These are phyloP conservation scores for Melanogrammus aeglefinus DNA, from an alignment of 2,797 vertebrate species.

Conservation along the genomic window DNA sequence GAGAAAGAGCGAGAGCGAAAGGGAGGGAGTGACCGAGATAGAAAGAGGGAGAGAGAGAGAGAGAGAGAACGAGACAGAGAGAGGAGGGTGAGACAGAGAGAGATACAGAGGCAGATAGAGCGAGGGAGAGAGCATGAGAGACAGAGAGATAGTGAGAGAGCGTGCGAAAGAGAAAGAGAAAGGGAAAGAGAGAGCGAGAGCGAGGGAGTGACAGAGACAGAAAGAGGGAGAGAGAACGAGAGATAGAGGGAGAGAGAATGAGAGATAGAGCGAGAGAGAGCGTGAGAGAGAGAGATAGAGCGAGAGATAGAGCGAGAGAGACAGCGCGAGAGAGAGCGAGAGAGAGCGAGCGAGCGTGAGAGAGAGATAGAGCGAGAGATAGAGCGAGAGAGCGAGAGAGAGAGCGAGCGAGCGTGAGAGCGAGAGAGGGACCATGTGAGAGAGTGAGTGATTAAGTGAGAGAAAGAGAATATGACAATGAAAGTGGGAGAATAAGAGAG, in stretches of 20 bases:
- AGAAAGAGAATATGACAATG: no score
- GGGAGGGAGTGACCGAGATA: neutral
- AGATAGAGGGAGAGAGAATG: neutral
- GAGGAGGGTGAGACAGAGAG: neutral
- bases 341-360: neutral
- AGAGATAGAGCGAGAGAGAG: neutral
- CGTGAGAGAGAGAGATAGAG: neutral
- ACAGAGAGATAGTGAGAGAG: neutral
- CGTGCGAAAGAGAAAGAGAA: neutral
- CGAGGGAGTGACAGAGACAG: neutral
- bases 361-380: neutral
- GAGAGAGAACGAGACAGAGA: neutral
- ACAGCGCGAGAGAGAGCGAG: neutral
- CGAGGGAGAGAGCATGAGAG: neutral
- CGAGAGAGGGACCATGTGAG: neutral
- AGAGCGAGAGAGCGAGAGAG: neutral
- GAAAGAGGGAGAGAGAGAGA: neutral
- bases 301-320: neutral
- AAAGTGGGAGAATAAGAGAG: no score
- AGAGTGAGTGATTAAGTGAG: neutral
- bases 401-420: neutral
- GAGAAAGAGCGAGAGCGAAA: neutral
- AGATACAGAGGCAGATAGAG: neutral
- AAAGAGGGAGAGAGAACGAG: neutral
- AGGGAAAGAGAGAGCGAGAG: neutral